Percentiles rank a stretch among this genome's conserved stretches.
phyloP scores from a whole-genome alignment of 2,113 vertebrate species.

The Atractosteus spatula region DNA sequence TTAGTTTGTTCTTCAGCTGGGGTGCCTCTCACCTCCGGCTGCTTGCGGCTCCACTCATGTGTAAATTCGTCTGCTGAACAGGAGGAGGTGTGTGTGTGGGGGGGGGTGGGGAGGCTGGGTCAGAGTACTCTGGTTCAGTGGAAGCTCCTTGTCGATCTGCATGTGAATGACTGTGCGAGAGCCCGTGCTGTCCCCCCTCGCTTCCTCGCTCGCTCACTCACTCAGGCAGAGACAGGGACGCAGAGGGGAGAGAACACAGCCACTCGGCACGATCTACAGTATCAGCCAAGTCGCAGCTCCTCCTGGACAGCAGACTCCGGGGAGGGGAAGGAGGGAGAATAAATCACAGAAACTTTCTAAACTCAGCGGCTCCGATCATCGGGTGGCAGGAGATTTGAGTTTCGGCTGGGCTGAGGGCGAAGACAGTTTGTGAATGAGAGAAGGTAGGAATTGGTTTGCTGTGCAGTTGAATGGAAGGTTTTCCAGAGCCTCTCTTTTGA shows the following conservation, averaged over 20 bases:
- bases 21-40: conserved; percentile 13
- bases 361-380: background rate
- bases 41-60: conserved; percentile 28
- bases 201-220: conserved; percentile 31
- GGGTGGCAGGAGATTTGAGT: background rate
- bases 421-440: conserved; percentile 50
- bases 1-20: conserved; percentile 27
- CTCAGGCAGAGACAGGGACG: conserved; percentile 21
- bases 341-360: background rate
- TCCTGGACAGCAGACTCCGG: conserved; percentile 9
- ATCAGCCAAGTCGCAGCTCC: conserved; percentile 25
- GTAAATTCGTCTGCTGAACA: conserved; percentile 34
- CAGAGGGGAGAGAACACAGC: conserved; percentile 1
- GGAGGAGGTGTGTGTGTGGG: conserved; percentile 10
- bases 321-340: background rate
- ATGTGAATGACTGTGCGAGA: conserved; percentile 66
- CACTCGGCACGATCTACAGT: background rate
- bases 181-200: conserved; percentile 46
- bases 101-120: conserved; percentile 27
- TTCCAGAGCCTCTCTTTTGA: conserved; percentile 33
- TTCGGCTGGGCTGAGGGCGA: conserved; percentile 6
- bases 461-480: conserved; percentile 21
- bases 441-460: conserved; percentile 57
- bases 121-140: conserved; percentile 57
- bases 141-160: conserved; percentile 67